Conservation (phyloP, 2,797 vertebrate species). For the Catamblyrhynchus diadema region DNA sequence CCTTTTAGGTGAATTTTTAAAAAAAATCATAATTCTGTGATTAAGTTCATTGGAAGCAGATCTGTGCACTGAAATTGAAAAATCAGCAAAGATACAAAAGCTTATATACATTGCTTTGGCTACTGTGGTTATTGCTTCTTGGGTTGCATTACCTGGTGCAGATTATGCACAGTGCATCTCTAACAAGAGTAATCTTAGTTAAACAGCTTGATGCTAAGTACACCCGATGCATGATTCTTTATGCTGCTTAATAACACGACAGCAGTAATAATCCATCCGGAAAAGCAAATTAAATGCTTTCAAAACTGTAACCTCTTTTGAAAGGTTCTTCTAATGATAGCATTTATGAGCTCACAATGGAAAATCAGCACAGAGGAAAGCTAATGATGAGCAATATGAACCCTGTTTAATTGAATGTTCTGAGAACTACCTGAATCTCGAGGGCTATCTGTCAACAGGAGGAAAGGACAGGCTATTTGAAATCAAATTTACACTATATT, state of each 20-base stretch:
- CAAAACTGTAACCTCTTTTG: slow-evolving; percentile 7
- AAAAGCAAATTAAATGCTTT: slow-evolving; percentile 32
- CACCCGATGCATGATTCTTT: slow-evolving; percentile 5
- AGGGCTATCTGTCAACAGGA: neutral
- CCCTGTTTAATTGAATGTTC: slow-evolving; percentile 1
- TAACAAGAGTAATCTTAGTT: neutral
- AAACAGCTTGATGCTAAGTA: slow-evolving; percentile 37
- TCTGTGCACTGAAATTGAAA: neutral
- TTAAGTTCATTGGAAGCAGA: neutral
- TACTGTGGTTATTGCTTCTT: neutral
- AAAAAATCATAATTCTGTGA: neutral
- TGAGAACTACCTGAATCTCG: neutral
- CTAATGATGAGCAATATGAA: neutral
- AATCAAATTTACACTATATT: neutral
- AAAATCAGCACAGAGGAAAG: neutral
- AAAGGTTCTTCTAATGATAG: slow-evolving; percentile 35
- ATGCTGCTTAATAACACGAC: slow-evolving; percentile 11
- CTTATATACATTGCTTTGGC: neutral
- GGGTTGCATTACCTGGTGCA: neutral
- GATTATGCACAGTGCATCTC: neutral
- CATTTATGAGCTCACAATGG: neutral
- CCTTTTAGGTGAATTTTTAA: neutral
- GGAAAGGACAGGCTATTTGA: neutral
- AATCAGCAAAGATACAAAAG: neutral
- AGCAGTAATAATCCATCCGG: slow-evolving; percentile 13